Conservation (phyloP, 1,140 invertebrate genomes). For the Mycetomoellerius zeteki region DNA sequence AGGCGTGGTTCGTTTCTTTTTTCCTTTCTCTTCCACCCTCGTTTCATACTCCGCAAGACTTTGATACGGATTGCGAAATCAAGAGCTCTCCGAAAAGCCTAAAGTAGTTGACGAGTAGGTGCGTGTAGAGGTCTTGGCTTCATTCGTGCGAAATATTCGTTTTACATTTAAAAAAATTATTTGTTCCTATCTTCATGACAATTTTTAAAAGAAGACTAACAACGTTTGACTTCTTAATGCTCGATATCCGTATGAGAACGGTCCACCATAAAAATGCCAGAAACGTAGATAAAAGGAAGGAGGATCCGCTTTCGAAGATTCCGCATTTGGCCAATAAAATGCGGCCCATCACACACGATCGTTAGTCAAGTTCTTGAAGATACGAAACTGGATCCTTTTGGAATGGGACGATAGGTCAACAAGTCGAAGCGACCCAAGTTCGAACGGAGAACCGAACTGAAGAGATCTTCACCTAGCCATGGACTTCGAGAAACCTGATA, state of each 20-base stretch:
- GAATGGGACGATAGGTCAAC: slow-evolving; percentile 77
- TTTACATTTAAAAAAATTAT: neutral
- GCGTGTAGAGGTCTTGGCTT: slow-evolving; percentile 29
- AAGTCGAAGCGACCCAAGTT: slow-evolving; percentile 71
- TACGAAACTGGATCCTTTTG: slow-evolving; percentile 75
- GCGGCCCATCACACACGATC: slow-evolving; percentile 41
- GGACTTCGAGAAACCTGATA: slow-evolving; percentile 67
- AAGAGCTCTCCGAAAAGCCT: slow-evolving; percentile 78
- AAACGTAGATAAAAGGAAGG: neutral
- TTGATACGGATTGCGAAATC: slow-evolving; percentile 82
- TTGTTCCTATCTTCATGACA: neutral
- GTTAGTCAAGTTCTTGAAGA: slow-evolving; percentile 61
- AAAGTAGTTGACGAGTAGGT: slow-evolving; percentile 57
- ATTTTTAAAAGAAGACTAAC: neutral
- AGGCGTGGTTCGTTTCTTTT: neutral
- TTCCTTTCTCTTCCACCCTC: slow-evolving; percentile 45
- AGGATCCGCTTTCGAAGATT: neutral
- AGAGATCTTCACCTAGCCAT: slow-evolving; percentile 24
- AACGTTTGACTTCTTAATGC: neutral
- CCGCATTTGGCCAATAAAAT: slow-evolving; percentile 34
- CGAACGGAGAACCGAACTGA: slow-evolving; percentile 23
- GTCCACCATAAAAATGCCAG: neutral
- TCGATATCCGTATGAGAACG: neutral
- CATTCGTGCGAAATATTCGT: neutral
- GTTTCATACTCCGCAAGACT: slow-evolving; percentile 71